These are phyloP conservation scores for Petrocephalus microphthalmus DNA, from an alignment of 2,113 vertebrate genomes.

Conservation along the genomic window DNA sequence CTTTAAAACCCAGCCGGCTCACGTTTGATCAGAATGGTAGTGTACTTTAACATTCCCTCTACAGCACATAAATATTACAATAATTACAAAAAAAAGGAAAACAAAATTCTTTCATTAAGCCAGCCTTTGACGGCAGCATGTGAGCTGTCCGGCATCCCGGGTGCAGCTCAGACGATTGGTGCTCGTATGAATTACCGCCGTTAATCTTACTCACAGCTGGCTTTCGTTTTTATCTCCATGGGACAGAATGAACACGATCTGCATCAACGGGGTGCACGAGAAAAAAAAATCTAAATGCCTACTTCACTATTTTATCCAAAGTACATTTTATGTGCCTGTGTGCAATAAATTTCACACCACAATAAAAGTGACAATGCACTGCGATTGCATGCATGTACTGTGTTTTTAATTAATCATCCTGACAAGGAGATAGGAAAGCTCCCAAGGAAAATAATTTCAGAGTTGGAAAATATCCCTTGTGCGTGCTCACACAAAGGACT, in stretches of 20 bases:
- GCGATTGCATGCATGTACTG: background rate
- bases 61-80: background rate
- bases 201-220: background rate
- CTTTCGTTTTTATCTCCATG: background rate
- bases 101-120: background rate
- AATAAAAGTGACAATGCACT: background rate
- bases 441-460: background rate
- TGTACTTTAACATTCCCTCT: background rate
- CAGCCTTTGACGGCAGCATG: background rate
- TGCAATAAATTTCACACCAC: background rate
- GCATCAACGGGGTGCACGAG: background rate
- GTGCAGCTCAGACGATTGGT: no score
- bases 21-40: background rate
- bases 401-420: background rate
- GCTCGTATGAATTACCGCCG: background rate
- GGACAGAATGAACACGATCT: background rate
- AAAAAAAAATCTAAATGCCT: background rate
- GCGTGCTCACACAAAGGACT: background rate
- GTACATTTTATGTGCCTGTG: background rate
- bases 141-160: background rate
- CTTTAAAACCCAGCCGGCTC: background rate
- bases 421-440: background rate
- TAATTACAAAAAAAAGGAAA: background rate
- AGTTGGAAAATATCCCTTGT: background rate
- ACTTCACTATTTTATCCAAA: background rate